phyloP scores from a whole-genome alignment of 35 echinoderm and acorn worm genomes.

The Diadema setosum region DNA sequence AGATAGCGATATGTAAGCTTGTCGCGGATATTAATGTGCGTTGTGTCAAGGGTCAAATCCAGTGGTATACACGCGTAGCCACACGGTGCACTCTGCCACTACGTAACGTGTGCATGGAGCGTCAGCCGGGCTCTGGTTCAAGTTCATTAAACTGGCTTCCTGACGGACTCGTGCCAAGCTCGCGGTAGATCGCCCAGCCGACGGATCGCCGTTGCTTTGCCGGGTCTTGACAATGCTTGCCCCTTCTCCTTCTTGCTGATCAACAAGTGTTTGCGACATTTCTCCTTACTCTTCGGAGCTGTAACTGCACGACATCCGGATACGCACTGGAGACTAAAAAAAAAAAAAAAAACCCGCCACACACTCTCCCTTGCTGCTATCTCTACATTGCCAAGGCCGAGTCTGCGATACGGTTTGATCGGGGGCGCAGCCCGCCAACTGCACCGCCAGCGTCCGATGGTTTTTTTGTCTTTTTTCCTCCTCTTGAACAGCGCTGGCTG shows the following conservation, averaged over 20 bases:
- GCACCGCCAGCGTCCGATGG: not conserved
- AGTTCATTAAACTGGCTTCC: constrained; percentile 11
- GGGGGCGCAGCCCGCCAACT: not conserved
- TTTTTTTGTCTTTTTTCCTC: too few species aligned
- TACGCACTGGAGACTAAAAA: too few species aligned
- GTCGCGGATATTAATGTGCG: constrained; percentile 20
- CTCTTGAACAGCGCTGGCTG: too few species aligned
- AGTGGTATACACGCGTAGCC: constrained; percentile 15
- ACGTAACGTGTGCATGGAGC: not conserved
- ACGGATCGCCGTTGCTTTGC: not conserved
- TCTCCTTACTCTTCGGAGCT: too few species aligned
- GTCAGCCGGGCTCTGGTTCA: constrained; percentile 4
- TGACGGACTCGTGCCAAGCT: not conserved
- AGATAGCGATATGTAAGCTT: constrained; percentile 32
- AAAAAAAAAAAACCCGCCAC: too few species aligned
- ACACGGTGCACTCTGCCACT: constrained; percentile 16
- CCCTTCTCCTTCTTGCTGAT: not conserved
- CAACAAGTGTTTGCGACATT: constrained; percentile 33
- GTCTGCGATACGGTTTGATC: not conserved
- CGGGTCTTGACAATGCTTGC: constrained; percentile 10
- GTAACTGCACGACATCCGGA: too few species aligned
- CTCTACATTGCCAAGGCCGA: not conserved
- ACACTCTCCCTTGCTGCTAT: not conserved
- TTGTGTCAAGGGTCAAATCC: constrained; percentile 16
- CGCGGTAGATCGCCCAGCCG: not conserved